Evolutionary conservation across 2,113 vertebrate genomes (phyloP).

Genomic region (Eulemur rufifrons): DNA sequence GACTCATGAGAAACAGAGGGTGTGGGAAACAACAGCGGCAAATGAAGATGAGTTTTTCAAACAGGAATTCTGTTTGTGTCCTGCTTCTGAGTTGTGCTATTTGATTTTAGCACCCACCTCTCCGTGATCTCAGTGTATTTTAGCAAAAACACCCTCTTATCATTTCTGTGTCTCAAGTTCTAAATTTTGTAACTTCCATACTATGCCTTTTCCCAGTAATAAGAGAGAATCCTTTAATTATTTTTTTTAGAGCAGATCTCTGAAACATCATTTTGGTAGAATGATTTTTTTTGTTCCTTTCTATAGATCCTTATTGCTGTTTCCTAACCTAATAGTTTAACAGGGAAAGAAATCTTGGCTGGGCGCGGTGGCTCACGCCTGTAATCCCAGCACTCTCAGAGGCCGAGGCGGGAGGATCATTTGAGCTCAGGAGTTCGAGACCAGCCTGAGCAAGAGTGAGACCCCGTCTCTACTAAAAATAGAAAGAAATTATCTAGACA

Average conservation of each 20-base stretch:
- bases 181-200: background rate
- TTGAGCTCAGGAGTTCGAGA: no score
- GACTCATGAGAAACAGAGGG: background rate
- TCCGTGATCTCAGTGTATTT: background rate
- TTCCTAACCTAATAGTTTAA: slow-evolving; percentile 12
- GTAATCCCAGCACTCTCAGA: no score
- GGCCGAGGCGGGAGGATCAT: no score
- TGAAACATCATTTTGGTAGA: background rate
- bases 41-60: background rate
- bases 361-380: no score
- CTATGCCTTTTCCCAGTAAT: background rate
- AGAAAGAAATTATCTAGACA: no score
- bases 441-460: no score
- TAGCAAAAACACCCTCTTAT: background rate
- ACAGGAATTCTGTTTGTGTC: background rate
- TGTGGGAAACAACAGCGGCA: background rate
- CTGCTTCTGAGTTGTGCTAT: background rate
- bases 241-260: background rate
- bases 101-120: background rate
- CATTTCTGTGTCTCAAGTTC: background rate
- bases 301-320: background rate
- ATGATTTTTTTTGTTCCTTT: background rate
- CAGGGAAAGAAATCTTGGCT: background rate
- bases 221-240: background rate
- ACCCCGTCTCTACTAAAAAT: no score